Evolutionary conservation across 2,797 vertebrate genomes (phyloP).

Genomic region (Silurus aristotelis): DNA sequence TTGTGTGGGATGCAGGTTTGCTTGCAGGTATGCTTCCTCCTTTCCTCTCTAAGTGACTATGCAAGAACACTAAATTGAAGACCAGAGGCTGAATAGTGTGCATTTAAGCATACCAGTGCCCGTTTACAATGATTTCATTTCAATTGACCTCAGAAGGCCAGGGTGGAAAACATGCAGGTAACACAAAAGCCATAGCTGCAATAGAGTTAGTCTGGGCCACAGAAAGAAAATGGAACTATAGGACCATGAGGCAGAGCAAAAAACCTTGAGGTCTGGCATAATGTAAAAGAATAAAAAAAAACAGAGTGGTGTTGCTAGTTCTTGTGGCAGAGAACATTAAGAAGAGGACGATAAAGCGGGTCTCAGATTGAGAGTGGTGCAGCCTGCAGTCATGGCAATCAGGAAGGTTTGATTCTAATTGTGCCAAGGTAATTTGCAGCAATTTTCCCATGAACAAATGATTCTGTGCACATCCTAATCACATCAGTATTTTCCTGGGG

Average conservation of each 20-base stretch:
- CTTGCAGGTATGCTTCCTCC: neutral
- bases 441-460: constrained; percentile 59
- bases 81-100: constrained; percentile 22
- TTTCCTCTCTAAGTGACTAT: constrained; percentile 20
- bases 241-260: neutral
- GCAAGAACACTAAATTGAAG: constrained; percentile 44
- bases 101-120: constrained; percentile 39
- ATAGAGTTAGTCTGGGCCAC: constrained; percentile 30
- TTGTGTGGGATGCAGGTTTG: no score
- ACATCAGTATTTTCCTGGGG: constrained; percentile 45
- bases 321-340: constrained; percentile 32
- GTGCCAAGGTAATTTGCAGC: constrained; percentile 64
- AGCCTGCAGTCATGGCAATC: constrained; percentile 47
- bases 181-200: constrained; percentile 31
- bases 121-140: constrained; percentile 50
- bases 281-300: neutral
- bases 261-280: constrained; percentile 6
- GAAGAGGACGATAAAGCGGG: constrained; percentile 30
- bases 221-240: constrained; percentile 1
- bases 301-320: constrained; percentile 18
- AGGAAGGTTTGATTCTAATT: constrained; percentile 60
- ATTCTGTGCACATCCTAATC: constrained; percentile 55
- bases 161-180: constrained; percentile 9
- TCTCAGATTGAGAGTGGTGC: constrained; percentile 17
- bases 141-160: constrained; percentile 41